A percentile compares a stretch with the other conserved stretches of the same genome.
Evolutionary conservation across 2,113 vertebrate genomes (phyloP).

Genomic region (cattle (Bos taurus)): ARS-UCD2.0 NC_037332.1:91558501-91559000

Average conservation of each 20-base stretch:
- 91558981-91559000: neutral
- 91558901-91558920: neutral
- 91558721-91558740: too few species aligned
- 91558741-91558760: too few species aligned
- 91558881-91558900: neutral
- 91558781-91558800: too few species aligned
- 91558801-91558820: rapidly evolving
- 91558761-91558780: too few species aligned
- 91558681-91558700: too few species aligned
- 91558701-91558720: too few species aligned
- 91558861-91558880: neutral
- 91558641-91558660: neutral
- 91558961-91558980: neutral
- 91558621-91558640: neutral
- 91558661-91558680: too few species aligned
- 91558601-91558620: neutral
- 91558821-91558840: rapidly evolving
- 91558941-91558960: neutral
- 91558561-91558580: neutral
- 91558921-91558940: neutral
- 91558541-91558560: neutral
- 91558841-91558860: too few species aligned
- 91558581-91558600: neutral
- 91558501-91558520: neutral
- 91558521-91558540: neutral